A percentile compares a stretch with the other conserved stretches of the same genome.
Conservation (phyloP, 2,113 vertebrate species). For the Orcinus orca region DNA sequence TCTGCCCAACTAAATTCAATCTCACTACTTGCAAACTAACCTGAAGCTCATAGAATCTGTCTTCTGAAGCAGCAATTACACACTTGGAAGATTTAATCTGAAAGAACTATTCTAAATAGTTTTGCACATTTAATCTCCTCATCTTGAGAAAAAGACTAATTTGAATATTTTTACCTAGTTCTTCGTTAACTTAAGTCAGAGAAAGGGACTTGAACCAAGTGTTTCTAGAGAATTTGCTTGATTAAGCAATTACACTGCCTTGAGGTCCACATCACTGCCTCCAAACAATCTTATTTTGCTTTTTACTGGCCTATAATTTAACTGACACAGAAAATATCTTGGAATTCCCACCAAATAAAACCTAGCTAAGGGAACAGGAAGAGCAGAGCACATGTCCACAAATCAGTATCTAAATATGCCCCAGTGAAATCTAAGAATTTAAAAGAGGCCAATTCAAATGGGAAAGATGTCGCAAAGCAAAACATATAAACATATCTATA, state of each 20-base stretch:
- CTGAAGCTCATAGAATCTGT: not conserved
- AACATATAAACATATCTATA: constrained; percentile 74
- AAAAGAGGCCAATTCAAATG: constrained; percentile 58
- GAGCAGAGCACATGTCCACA: not conserved
- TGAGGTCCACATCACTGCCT: not conserved
- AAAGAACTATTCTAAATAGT: not conserved
- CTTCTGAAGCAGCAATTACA: not conserved
- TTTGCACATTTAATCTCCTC: not conserved
- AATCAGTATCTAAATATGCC: not conserved
- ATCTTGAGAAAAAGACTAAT: not conserved
- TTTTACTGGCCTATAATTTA: constrained; percentile 28
- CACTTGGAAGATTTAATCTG: not conserved
- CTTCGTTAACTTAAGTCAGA: constrained; percentile 32
- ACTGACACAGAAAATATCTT: not conserved
- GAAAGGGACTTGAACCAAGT: constrained; percentile 7
- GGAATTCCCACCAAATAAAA: not conserved
- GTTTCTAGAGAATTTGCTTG: not conserved
- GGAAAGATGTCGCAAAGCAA: constrained; percentile 60
- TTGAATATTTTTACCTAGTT: constrained; percentile 28
- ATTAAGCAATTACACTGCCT: not conserved
- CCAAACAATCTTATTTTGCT: not conserved
- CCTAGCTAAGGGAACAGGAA: not conserved
- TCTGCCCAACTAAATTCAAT: not conserved
- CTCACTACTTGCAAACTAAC: not conserved
- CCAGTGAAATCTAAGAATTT: constrained; percentile 29